A percentile compares a stretch with the other conserved stretches of the same genome.
Conservation (phyloP, 2,888 invertebrate species). For the Crossocerus cetratus region DNA sequence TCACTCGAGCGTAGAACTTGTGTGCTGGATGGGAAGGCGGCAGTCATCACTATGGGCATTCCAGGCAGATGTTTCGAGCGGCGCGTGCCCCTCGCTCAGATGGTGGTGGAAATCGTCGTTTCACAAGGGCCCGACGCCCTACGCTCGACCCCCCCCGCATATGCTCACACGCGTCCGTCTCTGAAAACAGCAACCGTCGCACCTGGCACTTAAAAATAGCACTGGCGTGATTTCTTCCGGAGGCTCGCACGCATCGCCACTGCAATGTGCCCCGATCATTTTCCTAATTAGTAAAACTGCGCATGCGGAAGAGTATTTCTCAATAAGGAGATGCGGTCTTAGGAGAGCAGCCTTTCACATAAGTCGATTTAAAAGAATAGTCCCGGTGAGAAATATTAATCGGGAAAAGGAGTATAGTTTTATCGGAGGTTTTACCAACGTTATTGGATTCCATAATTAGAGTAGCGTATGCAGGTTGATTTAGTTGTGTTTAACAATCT, state of each 20-base stretch:
- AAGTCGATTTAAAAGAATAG: too few relatives aligned
- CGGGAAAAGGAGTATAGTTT: too few relatives aligned
- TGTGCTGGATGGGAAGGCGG: conserved; percentile 14
- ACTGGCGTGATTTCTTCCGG: conserved; percentile 59
- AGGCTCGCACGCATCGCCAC: neutral
- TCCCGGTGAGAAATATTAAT: too few relatives aligned
- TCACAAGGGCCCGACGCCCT: conserved; percentile 17
- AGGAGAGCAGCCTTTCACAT: too few relatives aligned
- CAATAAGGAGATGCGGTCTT: too few relatives aligned
- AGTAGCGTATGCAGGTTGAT: too few relatives aligned
- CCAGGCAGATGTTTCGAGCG: conserved; percentile 67
- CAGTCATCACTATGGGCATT: conserved; percentile 47
- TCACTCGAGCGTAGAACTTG: conserved; percentile 23
- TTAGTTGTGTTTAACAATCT: too few relatives aligned
- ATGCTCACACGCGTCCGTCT: conserved; percentile 14
- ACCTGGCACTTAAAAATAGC: conserved; percentile 63
- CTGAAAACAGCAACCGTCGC: conserved; percentile 40
- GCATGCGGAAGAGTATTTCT: too few relatives aligned
- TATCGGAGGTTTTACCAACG: too few relatives aligned
- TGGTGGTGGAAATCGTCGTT: conserved; percentile 46
- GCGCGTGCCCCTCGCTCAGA: conserved; percentile 67
- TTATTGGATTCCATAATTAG: too few relatives aligned
- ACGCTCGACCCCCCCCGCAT: conserved; percentile 41
- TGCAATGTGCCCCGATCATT: too few relatives aligned
- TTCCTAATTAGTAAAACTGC: too few relatives aligned